Evolutionary conservation across 1,140 invertebrate genomes (phyloP), one percentile per base, ranked within the genome.

Genomic region (Zaprionus davidi): DNA sequence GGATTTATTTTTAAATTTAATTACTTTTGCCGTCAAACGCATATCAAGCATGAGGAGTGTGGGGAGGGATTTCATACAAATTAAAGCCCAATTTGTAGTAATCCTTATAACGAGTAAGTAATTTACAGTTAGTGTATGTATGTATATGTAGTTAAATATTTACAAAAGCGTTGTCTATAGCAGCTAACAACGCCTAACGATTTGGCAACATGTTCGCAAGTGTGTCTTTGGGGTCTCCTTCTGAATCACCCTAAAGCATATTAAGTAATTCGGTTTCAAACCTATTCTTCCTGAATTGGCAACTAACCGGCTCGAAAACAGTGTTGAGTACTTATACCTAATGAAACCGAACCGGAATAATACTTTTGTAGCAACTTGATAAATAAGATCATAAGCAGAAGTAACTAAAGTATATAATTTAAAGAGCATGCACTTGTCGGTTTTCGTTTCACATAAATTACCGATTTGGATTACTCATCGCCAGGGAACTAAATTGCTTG

Each of bases 91-190:
- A 69, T 66, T 34, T 59, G 67, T 69, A 60, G 46, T 68, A 58
- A 58, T 72, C 73, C 73, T 76, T 78, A 83, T 78, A 88, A 80
- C 78, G 64, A 88, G 80, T 87, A 87, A 66, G 72, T 87, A 80
- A 88, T 87, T 87, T 87, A 88, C 83, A 87, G 80, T 83, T 58
- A 26, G 22, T 72, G 12, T 68, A 20, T 46, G 26, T 46, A 13
- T 49, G 24, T 26, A 2, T 15, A 26, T 65, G 69, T 76, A 24
- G 59, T 36, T 71, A 65, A 71, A 59, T 77, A 82, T 68, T 68
- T 78, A 67, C 64, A 81, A 77, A 68, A 65, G 53, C 57, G 9
- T 34, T 41, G 28, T 41, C 55, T 65, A 44, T 38, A 41, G 46
- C 59, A 64, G 17, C 56, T 69, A 38, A 36, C 55, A 67, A 46